phyloP scores from a whole-genome alignment of 2,888 invertebrate genomes.

The Orchesellides sinensis region DNA sequence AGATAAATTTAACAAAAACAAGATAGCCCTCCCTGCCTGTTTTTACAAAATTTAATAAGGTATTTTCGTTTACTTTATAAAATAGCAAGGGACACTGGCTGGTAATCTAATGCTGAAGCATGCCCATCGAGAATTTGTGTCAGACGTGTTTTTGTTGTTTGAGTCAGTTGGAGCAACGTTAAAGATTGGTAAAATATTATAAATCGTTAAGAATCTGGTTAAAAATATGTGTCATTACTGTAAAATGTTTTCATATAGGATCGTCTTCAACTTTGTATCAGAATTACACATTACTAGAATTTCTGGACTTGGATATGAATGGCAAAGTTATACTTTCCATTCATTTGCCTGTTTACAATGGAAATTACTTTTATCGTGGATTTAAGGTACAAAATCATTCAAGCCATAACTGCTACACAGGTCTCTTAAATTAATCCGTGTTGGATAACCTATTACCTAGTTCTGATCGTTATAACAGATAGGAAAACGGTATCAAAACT shows the following conservation, averaged over 20 bases:
- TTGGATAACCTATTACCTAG: too few species aligned
- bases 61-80: not conserved
- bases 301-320: slow-evolving; percentile 82
- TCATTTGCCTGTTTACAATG: slow-evolving; percentile 79
- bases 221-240: not conserved
- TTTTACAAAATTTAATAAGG: too few species aligned
- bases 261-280: slow-evolving; percentile 48
- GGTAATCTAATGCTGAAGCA: slow-evolving; percentile 86
- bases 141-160: slow-evolving; percentile 83
- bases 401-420: too few species aligned
- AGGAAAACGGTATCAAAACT: slow-evolving; percentile 86
- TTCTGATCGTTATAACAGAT: slow-evolving; percentile 80
- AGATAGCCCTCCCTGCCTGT: too few species aligned
- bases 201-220: too few species aligned
- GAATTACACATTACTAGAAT: slow-evolving; percentile 78
- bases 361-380: slow-evolving; percentile 78
- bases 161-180: slow-evolving; percentile 76
- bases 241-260: slow-evolving; percentile 25
- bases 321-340: slow-evolving; percentile 83
- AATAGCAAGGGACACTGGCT: slow-evolving; percentile 80
- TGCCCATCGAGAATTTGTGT: slow-evolving; percentile 82
- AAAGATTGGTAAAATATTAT: slow-evolving; percentile 74
- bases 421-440: too few species aligned
- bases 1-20: not conserved
- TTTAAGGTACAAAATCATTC: slow-evolving; percentile 81